Conservation (phyloP, 2,888 invertebrate genomes). For the Chalcosyrphus nemorum region DNA sequence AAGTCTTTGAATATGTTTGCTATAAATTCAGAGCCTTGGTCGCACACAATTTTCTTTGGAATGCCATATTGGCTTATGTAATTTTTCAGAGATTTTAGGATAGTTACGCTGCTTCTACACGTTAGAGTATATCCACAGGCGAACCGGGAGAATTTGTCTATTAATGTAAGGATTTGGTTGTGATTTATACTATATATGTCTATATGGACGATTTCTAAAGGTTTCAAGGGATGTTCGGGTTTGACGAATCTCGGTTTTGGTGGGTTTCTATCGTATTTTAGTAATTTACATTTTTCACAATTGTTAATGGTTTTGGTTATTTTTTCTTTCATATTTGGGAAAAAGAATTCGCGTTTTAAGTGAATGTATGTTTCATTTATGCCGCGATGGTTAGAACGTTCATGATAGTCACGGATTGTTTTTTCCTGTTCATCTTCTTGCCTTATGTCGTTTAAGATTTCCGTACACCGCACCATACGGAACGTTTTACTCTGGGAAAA, state of each 20-base stretch:
- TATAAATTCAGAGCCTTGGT: conserved; percentile 37
- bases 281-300: not conserved
- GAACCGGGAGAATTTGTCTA: not conserved
- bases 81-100: conserved; percentile 27
- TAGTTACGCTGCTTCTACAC: conserved; percentile 19
- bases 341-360: conserved; percentile 24
- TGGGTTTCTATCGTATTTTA: conserved; percentile 8
- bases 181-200: not conserved
- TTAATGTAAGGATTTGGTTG: not conserved
- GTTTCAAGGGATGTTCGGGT: not conserved
- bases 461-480: conserved; percentile 41
- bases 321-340: conserved; percentile 26
- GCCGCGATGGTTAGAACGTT: conserved; percentile 23
- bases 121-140: conserved; percentile 3
- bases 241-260: not conserved
- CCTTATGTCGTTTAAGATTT: conserved; percentile 20
- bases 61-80: conserved; percentile 48
- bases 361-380: conserved; percentile 8
- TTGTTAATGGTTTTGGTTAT: conserved; percentile 10
- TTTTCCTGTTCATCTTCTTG: not conserved
- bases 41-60: conserved; percentile 26
- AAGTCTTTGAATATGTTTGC: conserved; percentile 54
- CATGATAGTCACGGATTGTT: not conserved
- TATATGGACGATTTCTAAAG: conserved; percentile 15
- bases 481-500: conserved; percentile 32